Evolutionary conservation across 1,140 invertebrate species (phyloP).

Genomic region (Trachymyrmex cornetzi): DNA sequence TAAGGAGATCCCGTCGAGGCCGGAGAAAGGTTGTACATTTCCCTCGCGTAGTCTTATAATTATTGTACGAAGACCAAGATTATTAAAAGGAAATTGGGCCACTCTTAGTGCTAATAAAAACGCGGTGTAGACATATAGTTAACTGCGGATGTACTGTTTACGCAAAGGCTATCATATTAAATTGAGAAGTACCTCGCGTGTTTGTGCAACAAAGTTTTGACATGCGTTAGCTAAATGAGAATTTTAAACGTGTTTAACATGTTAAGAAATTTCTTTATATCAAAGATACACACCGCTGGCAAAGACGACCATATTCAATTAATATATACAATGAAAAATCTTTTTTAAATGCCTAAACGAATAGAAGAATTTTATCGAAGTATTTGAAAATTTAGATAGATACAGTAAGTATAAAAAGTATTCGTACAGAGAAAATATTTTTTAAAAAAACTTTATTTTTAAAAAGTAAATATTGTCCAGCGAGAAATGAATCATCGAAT

Average conservation of each 20-base stretch:
- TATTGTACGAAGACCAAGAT: slow-evolving; percentile 71
- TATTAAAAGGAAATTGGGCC: slow-evolving; percentile 71
- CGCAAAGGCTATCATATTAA: slow-evolving; percentile 31
- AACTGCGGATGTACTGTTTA: background rate
- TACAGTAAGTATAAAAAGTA: too few relatives aligned
- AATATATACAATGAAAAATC: background rate
- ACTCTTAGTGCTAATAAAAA: slow-evolving; percentile 28
- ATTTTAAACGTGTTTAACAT: background rate
- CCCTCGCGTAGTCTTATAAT: slow-evolving; percentile 68
- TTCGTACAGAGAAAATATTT: too few relatives aligned
- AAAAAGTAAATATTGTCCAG: too few relatives aligned
- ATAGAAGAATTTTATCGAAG: too few relatives aligned
- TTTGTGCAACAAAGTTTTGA: background rate
- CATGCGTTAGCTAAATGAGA: background rate
- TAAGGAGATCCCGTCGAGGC: slow-evolving; percentile 32
- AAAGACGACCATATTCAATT: background rate
- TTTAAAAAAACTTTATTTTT: too few relatives aligned
- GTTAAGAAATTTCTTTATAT: background rate
- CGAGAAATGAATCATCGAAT: too few relatives aligned
- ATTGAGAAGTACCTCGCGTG: background rate
- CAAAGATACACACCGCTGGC: background rate
- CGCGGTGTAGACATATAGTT: background rate
- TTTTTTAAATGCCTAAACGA: background rate
- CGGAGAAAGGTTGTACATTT: slow-evolving; percentile 55
- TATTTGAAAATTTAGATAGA: too few relatives aligned